Base-by-base conservation (phyloP, 1,140 invertebrate genomes). In the Drosophila grimshawi region DNA sequence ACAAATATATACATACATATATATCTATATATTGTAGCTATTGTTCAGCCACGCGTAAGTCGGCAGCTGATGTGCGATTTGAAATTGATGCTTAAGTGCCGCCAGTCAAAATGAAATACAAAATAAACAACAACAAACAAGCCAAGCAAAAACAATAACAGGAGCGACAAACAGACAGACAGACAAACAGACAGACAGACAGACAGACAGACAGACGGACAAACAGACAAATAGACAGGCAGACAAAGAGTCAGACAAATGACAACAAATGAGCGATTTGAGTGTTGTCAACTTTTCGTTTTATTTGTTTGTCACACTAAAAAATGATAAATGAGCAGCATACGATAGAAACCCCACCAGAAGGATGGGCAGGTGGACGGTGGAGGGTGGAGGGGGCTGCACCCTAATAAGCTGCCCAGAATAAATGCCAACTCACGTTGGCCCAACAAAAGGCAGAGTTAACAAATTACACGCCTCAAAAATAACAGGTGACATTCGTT, bases 191-290 rank as follows among this genome's bases (percentile, higher is more conserved):
- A 64, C 65, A 82, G 56, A 60, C 45, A 64, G 51, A 57, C 41
- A 6, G 41, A 32, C 8, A 61, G 39, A 19, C 19, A 19, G 1
- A 19, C 19, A 19, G 19, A 19, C 19, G 1, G 19, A 64, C 65
- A 82, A 56, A 60, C 45, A 64, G 51, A 57, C 41, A 6, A 39
- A 49, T 37, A 37, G 41, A 32, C 8, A 61, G 39, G 5, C 59
- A 32, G 45, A 41, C 57, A 60, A 51, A 59, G 56, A 64, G 55
- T 49, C 66, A 37, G 69, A 86, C 83, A 88, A 88, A 88, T 77
- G 83, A 82, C 82, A 88, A 72, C 83, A 89, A 88, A 89, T 80
- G 83, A 89, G 83, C 64, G 72, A 83, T 86, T 83, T 65, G 63
- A 86, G 83, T 78, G 81, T 75, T 86, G 67, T 71, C 72, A 66